Base-by-base conservation (phyloP, 37 sponge, comb jelly and placozoan species). In the Ephydatia muelleri region DNA sequence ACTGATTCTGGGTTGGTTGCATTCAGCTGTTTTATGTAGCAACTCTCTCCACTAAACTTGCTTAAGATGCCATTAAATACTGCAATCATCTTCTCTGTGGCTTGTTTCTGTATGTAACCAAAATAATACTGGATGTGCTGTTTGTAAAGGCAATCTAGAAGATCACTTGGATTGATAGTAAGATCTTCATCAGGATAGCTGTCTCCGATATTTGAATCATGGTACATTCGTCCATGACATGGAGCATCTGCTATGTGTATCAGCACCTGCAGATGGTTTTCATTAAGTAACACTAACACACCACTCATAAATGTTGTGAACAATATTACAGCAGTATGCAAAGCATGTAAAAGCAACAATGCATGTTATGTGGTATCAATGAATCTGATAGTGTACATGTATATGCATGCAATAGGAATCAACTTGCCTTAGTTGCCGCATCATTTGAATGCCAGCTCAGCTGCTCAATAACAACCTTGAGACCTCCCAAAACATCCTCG, bases 191-290 rank as follows among this genome's bases (percentile, higher is more conserved):
- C 65, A 19, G 83, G 83, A 65, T 83, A 65, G 35, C 6, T 73
- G 36, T 83, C 83, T 38, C 66, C 75, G 12, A 72, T 4, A 38
- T 27, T 35, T 23, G 28, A 21, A 49, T 49, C 37, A 32, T 83
- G 75, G 38, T 74, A 83, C 75, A 74, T 37, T 21, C 2, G 9
- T 33, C 83, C 83, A 83, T 83, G 83, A 35, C 75, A 73, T 5
- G 83, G 83, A 49, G n/a, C 26, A 8, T 83, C 83, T 47, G 83
- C 83, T 65, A 83, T 83, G 66, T 83, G 83, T 1, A 83, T 74
- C 64, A 83, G 32, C 22, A 81, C 71, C 82, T 81, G 82, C 22
- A 67, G 9, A 33, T 30, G 31, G 16, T 68, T 68, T 29, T 68
- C 3, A 28, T 68, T 43, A 5, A 11, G 19, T 57, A 57, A 57